phyloP scores from a whole-genome alignment of 2,888 invertebrate species.

The Mythimna ferrago region DNA sequence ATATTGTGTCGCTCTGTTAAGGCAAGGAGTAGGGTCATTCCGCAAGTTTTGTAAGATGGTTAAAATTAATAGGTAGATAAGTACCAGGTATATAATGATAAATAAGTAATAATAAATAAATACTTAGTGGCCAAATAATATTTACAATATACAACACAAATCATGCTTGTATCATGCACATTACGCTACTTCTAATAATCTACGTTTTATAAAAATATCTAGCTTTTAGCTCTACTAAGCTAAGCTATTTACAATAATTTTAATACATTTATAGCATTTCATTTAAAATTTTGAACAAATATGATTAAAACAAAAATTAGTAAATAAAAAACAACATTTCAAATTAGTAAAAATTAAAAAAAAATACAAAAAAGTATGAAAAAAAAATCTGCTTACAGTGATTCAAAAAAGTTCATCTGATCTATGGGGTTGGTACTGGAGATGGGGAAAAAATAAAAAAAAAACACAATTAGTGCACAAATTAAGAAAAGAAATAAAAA shows the following conservation, averaged over 20 bases:
- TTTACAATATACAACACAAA: constrained; percentile 24
- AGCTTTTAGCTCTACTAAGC: constrained; percentile 1
- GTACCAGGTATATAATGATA: neutral
- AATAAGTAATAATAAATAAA: too few species aligned
- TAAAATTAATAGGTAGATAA: neutral
- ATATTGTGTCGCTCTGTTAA: neutral
- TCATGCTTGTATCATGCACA: constrained; percentile 58
- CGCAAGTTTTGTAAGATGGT: neutral
- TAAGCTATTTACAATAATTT: constrained; percentile 47
- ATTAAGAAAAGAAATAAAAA: constrained; percentile 62
- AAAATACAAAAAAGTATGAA: constrained; percentile 62
- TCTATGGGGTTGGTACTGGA: constrained; percentile 90
- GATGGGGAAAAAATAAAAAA: constrained; percentile 79
- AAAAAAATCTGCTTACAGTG: constrained; percentile 87
- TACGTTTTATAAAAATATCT: constrained; percentile 7
- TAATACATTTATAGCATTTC: constrained; percentile 21
- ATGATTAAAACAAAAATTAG: constrained; percentile 57
- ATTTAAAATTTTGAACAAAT: constrained; percentile 5
- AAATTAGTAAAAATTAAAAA: constrained; percentile 64
- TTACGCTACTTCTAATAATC: constrained; percentile 22
- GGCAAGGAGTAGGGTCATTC: neutral
- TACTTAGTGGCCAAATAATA: neutral
- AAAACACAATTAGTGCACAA: constrained; percentile 82
- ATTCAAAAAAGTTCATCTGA: constrained; percentile 91
- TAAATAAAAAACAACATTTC: constrained; percentile 55